Percentiles rank a stretch among this genome's conserved stretches.
Evolutionary conservation across 2,113 vertebrate genomes (phyloP).

Genomic region (Ancistrus triradiatus): DNA sequence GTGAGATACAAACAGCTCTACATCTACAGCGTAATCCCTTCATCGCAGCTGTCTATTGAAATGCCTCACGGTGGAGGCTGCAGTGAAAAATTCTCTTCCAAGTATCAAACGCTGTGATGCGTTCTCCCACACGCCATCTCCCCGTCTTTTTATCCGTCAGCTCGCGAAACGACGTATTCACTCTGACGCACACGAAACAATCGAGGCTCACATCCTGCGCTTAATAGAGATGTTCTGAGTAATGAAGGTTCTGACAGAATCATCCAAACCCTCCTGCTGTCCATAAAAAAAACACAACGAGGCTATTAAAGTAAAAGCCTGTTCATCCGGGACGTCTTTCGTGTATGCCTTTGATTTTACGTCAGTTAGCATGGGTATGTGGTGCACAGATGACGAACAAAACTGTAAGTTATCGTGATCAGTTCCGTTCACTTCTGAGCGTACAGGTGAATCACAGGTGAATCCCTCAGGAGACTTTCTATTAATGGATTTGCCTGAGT

Average conservation of each 20-base stretch:
- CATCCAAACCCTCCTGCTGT: neutral
- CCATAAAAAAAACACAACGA: too few species aligned
- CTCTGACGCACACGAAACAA: conserved; percentile 12
- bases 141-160: neutral
- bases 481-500: neutral
- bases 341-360: neutral
- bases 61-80: neutral
- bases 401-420: too few species aligned
- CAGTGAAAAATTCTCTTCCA: conserved; percentile 25
- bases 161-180: neutral
- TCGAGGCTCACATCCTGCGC: neutral
- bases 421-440: too few species aligned
- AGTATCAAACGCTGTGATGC: conserved; percentile 12
- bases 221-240: neutral
- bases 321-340: too few species aligned
- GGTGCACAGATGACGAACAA: too few species aligned
- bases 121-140: neutral
- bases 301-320: too few species aligned
- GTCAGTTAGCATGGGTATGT: neutral
- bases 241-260: neutral
- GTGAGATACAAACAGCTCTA: neutral
- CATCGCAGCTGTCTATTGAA: neutral
- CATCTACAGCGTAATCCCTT: conserved; percentile 9
- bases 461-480: neutral
- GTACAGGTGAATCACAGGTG: neutral